Percentiles rank a stretch among this genome's conserved stretches.
Evolutionary conservation across 2,888 invertebrate species (phyloP).

Genomic region (Megaustenia siamemsis): DNA sequence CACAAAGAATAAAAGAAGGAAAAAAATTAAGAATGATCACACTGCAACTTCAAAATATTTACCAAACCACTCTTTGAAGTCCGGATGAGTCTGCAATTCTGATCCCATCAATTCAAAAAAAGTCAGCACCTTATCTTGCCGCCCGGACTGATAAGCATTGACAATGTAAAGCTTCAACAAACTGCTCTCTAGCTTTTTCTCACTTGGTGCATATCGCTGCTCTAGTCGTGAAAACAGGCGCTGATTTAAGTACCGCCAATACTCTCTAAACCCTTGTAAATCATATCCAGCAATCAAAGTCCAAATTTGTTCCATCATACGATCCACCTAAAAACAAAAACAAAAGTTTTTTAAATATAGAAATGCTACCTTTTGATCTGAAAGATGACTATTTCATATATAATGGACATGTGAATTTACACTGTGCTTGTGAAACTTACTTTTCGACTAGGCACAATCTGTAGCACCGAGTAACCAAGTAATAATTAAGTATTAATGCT

Average conservation of each 20-base stretch:
- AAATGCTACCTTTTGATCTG: too few relatives aligned
- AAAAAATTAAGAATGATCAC: background rate
- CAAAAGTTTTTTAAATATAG: too few relatives aligned
- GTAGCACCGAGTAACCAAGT: too few relatives aligned
- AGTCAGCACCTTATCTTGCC: constrained; percentile 91
- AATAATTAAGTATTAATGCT: too few relatives aligned
- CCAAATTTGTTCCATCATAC: constrained; percentile 87
- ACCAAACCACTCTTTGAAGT: constrained; percentile 99
- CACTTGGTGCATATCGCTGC: constrained; percentile 85
- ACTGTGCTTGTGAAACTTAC: too few relatives aligned
- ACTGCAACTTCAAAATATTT: constrained; percentile 79
- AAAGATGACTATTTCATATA: too few relatives aligned
- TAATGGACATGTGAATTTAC: too few relatives aligned
- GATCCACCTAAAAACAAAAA: constrained; percentile 75
- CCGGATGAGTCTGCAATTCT: constrained; percentile 91
- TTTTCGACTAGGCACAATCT: too few relatives aligned
- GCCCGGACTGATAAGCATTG: constrained; percentile 89
- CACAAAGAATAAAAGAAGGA: background rate
- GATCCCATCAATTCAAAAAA: constrained; percentile 92
- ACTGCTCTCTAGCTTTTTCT: constrained; percentile 75
- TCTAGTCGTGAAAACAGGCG: constrained; percentile 93
- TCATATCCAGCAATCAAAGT: constrained; percentile 89
- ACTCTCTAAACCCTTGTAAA: constrained; percentile 88
- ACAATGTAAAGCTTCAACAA: constrained; percentile 92
- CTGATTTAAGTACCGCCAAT: constrained; percentile 93